These are phyloP conservation scores for Sander vitreus DNA, from an alignment of 2,113 vertebrate genomes.

Conservation along the genomic window DNA sequence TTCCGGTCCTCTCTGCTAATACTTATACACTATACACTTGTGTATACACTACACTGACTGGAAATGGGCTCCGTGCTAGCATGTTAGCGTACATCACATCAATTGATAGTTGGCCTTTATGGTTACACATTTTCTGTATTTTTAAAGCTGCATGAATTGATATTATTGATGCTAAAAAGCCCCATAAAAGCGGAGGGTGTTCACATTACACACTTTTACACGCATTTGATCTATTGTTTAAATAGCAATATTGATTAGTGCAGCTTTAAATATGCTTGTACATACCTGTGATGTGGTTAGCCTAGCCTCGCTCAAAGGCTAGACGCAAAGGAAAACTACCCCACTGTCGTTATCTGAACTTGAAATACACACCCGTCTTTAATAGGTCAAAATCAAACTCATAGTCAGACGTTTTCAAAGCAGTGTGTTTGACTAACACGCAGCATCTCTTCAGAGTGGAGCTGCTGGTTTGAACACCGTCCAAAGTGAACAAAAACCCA, in stretches of 20 bases:
- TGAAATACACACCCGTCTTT: background rate
- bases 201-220: background rate
- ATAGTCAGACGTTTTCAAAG: background rate
- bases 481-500: slow-evolving; percentile 11
- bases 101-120: background rate
- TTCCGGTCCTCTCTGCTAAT: background rate
- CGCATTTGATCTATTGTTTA: background rate
- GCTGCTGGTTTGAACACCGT: slow-evolving; percentile 13
- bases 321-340: background rate
- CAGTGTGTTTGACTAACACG: background rate
- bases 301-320: background rate
- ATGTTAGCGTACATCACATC: background rate
- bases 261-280: background rate
- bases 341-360: background rate
- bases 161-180: background rate
- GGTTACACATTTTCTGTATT: background rate
- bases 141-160: slow-evolving; percentile 5
- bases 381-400: background rate
- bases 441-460: background rate
- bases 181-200: background rate
- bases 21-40: too few relatives aligned
- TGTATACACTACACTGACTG: background rate
- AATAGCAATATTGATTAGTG: background rate
- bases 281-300: background rate
- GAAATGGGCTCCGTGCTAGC: background rate